A percentile compares a stretch with the other conserved stretches of the same genome.
These are phyloP conservation scores for Tetragnatha versicolor DNA, from an alignment of 1,140 invertebrate species.

Conservation along the genomic window DNA sequence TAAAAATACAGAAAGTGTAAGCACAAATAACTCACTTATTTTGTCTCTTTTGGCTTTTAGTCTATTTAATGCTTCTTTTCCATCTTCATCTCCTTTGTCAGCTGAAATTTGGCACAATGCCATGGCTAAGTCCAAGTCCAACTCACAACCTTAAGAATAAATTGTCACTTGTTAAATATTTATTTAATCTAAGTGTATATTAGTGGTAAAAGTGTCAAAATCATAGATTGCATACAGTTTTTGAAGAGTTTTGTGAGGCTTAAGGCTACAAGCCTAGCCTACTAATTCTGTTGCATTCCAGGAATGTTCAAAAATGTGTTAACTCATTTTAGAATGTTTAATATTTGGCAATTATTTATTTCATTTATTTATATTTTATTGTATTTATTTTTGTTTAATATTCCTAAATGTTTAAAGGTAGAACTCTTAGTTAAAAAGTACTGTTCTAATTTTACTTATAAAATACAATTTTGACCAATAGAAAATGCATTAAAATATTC, in stretches of 20 bases:
- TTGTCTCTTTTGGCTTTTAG: constrained; percentile 1
- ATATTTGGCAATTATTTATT: too few relatives aligned
- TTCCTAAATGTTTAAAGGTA: too few relatives aligned
- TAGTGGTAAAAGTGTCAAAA: background rate
- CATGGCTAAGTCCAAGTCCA: constrained; percentile 26
- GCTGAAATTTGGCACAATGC: constrained; percentile 18
- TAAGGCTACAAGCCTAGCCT: background rate
- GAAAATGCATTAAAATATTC: too few relatives aligned
- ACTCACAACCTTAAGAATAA: background rate
- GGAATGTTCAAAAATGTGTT: too few relatives aligned
- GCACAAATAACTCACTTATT: background rate
- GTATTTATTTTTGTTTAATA: too few relatives aligned
- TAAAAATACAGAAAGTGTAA: background rate
- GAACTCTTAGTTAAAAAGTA: too few relatives aligned
- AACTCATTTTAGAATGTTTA: too few relatives aligned
- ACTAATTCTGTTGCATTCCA: too few relatives aligned
- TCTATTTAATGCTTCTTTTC: constrained; percentile 1
- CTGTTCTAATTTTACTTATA: too few relatives aligned
- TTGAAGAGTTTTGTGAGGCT: background rate
- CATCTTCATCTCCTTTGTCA: constrained; percentile 20
- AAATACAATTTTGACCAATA: too few relatives aligned
- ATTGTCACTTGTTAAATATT: background rate
- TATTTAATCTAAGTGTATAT: background rate
- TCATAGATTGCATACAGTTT: background rate
- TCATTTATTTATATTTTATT: too few relatives aligned